Conservation (phyloP, 2,113 vertebrate species). For the Pardalotus punctatus region DNA sequence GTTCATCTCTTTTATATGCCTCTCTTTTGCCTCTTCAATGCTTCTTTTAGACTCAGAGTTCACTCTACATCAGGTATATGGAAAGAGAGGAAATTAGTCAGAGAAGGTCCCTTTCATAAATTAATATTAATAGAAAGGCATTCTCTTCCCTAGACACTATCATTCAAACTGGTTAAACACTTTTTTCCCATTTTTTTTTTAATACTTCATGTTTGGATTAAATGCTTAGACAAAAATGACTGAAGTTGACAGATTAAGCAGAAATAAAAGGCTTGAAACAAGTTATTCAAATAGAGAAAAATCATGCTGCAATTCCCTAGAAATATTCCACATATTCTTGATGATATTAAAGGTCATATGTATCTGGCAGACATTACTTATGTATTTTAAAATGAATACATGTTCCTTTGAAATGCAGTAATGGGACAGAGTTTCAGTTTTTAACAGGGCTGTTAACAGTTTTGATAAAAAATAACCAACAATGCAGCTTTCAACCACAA, state of each 20-base stretch:
- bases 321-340: not conserved
- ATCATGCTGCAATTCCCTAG: not conserved
- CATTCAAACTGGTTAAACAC: not conserved
- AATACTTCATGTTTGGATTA: not conserved
- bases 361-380: not conserved
- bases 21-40: not conserved
- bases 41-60: not conserved
- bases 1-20: not conserved
- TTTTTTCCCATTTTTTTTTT: not conserved
- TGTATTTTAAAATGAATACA: not conserved
- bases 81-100: not conserved
- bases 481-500: not conserved
- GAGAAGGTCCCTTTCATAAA: not conserved
- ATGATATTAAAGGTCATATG: not conserved
- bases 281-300: not conserved
- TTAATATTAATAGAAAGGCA: not conserved
- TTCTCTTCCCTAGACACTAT: not conserved
- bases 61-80: not conserved
- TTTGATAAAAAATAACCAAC: not conserved
- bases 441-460: not conserved
- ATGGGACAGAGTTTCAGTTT: not conserved
- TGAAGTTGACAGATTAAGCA: not conserved
- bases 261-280: not conserved
- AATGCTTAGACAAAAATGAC: constrained; percentile 6
- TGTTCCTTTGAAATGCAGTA: not conserved